Evolutionary conservation across 1,140 invertebrate genomes (phyloP).

Genomic region (Pentalonia nigronervosa): DNA sequence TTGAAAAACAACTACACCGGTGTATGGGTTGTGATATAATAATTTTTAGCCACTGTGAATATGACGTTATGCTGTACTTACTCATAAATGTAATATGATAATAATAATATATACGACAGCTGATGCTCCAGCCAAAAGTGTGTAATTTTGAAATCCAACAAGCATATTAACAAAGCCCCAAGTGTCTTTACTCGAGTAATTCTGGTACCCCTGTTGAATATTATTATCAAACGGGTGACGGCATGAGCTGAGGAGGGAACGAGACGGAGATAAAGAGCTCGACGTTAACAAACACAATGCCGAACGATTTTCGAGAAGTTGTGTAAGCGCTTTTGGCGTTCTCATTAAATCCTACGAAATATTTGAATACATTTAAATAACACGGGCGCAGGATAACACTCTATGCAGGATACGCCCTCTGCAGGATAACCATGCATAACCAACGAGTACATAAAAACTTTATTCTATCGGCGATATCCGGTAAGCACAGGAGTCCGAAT

Average conservation of each 20-base stretch:
- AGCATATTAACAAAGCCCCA: background rate
- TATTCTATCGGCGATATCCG: background rate
- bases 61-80: background rate
- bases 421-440: conserved; percentile 19
- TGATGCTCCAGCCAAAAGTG: background rate
- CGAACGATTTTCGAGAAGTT: conserved; percentile 46
- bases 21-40: background rate
- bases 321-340: conserved; percentile 37
- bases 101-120: background rate
- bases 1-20: too few relatives aligned
- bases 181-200: background rate
- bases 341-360: conserved; percentile 37
- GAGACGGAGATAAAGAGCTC: background rate
- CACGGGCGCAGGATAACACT: background rate
- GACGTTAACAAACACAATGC: conserved; percentile 50
- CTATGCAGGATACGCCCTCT: background rate
- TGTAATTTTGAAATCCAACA: background rate
- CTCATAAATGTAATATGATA: background rate
- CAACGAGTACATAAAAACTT: background rate
- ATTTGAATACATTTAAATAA: conserved; percentile 55
- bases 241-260: background rate
- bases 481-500: background rate
- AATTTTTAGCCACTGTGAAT: background rate
- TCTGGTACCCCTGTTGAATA: conserved; percentile 6
- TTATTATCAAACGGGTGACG: background rate